Evolutionary conservation across 2,888 invertebrate species (phyloP).

Genomic region (Oeneis ivallda): DNA sequence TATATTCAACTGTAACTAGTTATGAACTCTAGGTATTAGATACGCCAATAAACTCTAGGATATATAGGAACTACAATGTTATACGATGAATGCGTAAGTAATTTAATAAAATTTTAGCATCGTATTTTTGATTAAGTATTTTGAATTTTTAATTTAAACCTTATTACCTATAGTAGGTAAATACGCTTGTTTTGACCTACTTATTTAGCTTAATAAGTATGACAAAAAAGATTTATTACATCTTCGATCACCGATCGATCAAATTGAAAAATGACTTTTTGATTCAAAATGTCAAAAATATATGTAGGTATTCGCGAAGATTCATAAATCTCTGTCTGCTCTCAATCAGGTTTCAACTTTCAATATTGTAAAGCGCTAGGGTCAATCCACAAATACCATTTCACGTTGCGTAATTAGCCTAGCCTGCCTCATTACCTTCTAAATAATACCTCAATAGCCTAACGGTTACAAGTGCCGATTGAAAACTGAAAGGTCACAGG

Average conservation of each 20-base stretch:
- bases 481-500: too few species aligned
- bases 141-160: neutral
- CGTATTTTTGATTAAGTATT: too few species aligned
- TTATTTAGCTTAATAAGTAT: slow-evolving; percentile 12
- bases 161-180: neutral
- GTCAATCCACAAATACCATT: neutral
- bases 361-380: slow-evolving; percentile 5
- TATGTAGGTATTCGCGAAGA: slow-evolving; percentile 7
- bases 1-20: too few species aligned
- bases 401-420: neutral
- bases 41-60: too few species aligned
- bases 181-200: neutral
- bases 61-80: too few species aligned
- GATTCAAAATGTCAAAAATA: slow-evolving; percentile 18
- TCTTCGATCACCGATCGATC: slow-evolving; percentile 16
- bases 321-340: slow-evolving; percentile 22
- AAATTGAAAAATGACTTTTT: slow-evolving; percentile 19
- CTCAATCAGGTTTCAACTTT: slow-evolving; percentile 9
- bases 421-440: neutral
- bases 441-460: too few species aligned
- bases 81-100: too few species aligned
- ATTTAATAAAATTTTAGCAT: too few species aligned
- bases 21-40: neutral
- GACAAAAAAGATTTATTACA: slow-evolving; percentile 24
- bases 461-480: too few species aligned